Conservation (phyloP, 2,888 invertebrate genomes). For the Leptinotarsa peninsularis region DNA sequence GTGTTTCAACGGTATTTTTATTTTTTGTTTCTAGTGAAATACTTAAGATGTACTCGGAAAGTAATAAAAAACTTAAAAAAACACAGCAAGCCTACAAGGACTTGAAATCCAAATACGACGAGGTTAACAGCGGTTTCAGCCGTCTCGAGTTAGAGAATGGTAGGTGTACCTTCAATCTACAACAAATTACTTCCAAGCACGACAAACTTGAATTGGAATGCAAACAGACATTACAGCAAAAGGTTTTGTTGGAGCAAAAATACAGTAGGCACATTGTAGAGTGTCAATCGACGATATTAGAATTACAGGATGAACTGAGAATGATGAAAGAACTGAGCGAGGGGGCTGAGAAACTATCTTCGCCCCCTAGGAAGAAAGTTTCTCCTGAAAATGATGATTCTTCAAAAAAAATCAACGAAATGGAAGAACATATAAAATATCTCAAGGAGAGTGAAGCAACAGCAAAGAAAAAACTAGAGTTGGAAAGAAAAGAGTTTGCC, state of each 20-base stretch:
- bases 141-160: conserved; percentile 50
- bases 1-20: not conserved
- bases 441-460: conserved; percentile 36
- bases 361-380: conserved; percentile 32
- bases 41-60: conserved; percentile 48
- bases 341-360: conserved; percentile 15
- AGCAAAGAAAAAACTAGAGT: conserved; percentile 33
- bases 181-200: conserved; percentile 43
- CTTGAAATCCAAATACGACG: conserved; percentile 44
- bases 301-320: conserved; percentile 43
- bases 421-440: conserved; percentile 40
- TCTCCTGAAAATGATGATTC: conserved; percentile 1
- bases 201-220: conserved; percentile 40
- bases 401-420: conserved; percentile 27
- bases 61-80: conserved; percentile 46
- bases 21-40: conserved; percentile 48
- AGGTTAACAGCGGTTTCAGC: conserved; percentile 35
- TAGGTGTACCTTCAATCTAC: conserved; percentile 38
- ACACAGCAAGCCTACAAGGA: conserved; percentile 42
- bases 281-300: conserved; percentile 49
- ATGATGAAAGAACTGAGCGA: conserved; percentile 33
- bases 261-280: conserved; percentile 48
- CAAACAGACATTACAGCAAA: conserved; percentile 35
- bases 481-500: conserved; percentile 33
- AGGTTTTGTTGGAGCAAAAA: conserved; percentile 43